Conservation (phyloP, 2,888 invertebrate genomes). For the Subacronicta megacephala region DNA sequence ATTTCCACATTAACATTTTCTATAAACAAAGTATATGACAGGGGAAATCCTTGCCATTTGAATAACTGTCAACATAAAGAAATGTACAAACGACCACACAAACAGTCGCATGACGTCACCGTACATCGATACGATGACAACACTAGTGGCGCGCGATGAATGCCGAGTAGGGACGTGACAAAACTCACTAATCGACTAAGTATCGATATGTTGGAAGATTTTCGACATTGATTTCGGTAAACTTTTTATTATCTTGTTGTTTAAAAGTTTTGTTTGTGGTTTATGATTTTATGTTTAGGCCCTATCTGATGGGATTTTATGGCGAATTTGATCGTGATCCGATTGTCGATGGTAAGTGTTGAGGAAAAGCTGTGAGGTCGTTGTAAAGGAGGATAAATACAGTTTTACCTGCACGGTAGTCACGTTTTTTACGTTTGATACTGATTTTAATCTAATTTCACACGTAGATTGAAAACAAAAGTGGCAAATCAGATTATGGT, state of each 20-base stretch:
- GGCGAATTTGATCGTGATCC: constrained; percentile 49
- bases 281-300: constrained; percentile 41
- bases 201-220: constrained; percentile 50
- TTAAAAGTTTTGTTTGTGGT: constrained; percentile 50
- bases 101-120: constrained; percentile 65
- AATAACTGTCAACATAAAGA: constrained; percentile 39
- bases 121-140: constrained; percentile 59
- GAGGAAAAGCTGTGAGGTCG: constrained; percentile 47
- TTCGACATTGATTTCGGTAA: constrained; percentile 47
- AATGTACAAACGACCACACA: constrained; percentile 67
- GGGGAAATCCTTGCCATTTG: constrained; percentile 38
- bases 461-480: constrained; percentile 10
- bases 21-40: constrained; percentile 1
- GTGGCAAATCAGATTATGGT: not conserved
- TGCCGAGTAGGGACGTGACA: constrained; percentile 66
- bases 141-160: constrained; percentile 54
- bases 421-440: constrained; percentile 18
- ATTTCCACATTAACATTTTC: constrained; percentile 3
- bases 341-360: constrained; percentile 33
- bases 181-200: constrained; percentile 54
- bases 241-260: constrained; percentile 46
- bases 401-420: constrained; percentile 9
- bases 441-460: constrained; percentile 24
- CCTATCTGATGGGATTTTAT: constrained; percentile 59
- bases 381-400: constrained; percentile 28